Percentiles rank a stretch among this genome's conserved stretches.
These are phyloP conservation scores for Danaus plexippus DNA, from an alignment of 1,140 invertebrate species.

Conservation along the genomic window DNA sequence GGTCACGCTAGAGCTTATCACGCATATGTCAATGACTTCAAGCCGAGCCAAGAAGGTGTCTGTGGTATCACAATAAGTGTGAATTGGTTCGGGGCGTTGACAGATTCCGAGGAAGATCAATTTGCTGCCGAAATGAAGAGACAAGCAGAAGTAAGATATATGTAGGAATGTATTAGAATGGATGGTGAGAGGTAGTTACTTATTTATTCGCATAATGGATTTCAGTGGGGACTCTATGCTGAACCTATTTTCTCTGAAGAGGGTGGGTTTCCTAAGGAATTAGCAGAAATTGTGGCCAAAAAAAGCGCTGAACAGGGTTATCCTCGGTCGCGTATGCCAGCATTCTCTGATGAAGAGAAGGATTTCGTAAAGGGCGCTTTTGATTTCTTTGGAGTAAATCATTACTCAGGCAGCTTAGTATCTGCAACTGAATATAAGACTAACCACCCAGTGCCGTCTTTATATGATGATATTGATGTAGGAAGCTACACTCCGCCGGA, in stretches of 20 bases:
- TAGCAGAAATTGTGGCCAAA: constrained; percentile 44
- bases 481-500: constrained; percentile 18
- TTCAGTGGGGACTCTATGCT: constrained; percentile 68
- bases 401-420: constrained; percentile 66
- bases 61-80: constrained; percentile 1
- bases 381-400: constrained; percentile 79
- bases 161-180: too few relatives aligned
- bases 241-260: constrained; percentile 72
- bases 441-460: constrained; percentile 24
- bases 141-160: too few relatives aligned
- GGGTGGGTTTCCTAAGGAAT: constrained; percentile 75
- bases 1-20: constrained; percentile 1
- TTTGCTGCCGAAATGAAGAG: background rate
- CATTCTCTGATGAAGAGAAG: constrained; percentile 53
- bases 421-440: constrained; percentile 24
- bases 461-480: constrained; percentile 29
- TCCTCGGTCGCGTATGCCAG: constrained; percentile 64
- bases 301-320: constrained; percentile 46
- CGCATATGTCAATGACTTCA: background rate
- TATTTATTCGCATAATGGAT: constrained; percentile 23
- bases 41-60: background rate
- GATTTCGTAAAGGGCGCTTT: constrained; percentile 35
- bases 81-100: constrained; percentile 1
- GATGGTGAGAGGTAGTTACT: too few relatives aligned
- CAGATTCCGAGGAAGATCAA: background rate